Conservation (phyloP, 23 tunicate genomes). For the Halocynthia roretzi region DNA sequence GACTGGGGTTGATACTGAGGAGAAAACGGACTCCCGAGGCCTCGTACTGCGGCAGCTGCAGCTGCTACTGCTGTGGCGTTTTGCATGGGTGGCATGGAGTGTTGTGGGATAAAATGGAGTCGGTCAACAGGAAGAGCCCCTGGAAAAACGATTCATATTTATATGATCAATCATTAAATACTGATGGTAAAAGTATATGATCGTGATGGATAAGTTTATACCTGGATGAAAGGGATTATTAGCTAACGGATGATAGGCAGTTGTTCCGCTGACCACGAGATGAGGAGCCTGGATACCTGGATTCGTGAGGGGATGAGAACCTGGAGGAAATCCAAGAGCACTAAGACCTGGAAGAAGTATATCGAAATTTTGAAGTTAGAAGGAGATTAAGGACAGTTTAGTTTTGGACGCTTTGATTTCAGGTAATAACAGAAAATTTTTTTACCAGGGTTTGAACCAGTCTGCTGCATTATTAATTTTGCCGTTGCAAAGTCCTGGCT, state of each 20-base stretch:
- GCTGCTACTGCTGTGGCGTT: too few species aligned
- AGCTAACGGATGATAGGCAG: constrained; percentile 13
- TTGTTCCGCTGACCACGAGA: not conserved
- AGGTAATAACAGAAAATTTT: not conserved
- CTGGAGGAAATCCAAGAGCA: not conserved
- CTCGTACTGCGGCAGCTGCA: too few species aligned
- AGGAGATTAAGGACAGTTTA: too few species aligned
- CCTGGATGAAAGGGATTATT: not conserved
- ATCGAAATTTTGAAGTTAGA: too few species aligned
- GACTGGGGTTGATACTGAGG: constrained; percentile 5
- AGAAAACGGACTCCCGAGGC: constrained; percentile 4
- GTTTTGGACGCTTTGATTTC: too few species aligned
- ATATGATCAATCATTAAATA: not conserved
- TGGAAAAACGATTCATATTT: not conserved
- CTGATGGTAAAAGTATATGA: not conserved
- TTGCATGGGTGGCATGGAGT: not conserved
- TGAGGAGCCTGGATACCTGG: constrained; percentile 8
- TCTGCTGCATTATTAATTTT: constrained; percentile 35
- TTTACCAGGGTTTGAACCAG: not conserved
- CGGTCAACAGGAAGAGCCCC: constrained; percentile 14
- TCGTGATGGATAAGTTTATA: not conserved
- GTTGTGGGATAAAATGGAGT: constrained; percentile 15
- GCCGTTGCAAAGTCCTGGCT: constrained; percentile 63
- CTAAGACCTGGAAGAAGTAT: too few species aligned
- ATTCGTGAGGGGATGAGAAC: not conserved